Conservation (phyloP, 2,888 invertebrate species). For the Epistrophe grossulariae region DNA sequence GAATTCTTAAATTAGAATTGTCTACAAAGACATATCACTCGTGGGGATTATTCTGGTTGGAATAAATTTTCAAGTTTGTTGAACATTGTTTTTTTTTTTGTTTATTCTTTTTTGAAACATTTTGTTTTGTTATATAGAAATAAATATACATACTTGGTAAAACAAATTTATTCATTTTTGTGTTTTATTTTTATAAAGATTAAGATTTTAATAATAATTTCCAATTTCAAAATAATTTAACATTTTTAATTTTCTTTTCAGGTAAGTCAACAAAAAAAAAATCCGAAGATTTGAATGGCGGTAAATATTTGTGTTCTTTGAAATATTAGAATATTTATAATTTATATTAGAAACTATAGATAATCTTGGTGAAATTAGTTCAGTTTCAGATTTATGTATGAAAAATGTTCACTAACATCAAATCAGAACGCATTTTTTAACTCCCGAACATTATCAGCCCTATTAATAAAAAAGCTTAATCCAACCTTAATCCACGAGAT, state of each 20-base stretch:
- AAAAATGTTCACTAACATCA: too few relatives aligned
- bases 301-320: not conserved
- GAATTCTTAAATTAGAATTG: conserved; percentile 19
- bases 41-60: not conserved
- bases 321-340: too few relatives aligned
- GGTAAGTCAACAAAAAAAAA: not conserved
- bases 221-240: not conserved
- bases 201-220: too few relatives aligned
- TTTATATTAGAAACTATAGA: too few relatives aligned
- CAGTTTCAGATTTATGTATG: too few relatives aligned
- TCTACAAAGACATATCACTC: not conserved
- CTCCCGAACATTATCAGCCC: too few relatives aligned
- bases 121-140: not conserved
- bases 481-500: too few relatives aligned
- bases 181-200: too few relatives aligned
- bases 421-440: too few relatives aligned
- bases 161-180: too few relatives aligned
- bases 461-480: too few relatives aligned
- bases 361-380: too few relatives aligned
- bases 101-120: not conserved
- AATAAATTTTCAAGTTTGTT: not conserved
- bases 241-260: not conserved
- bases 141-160: not conserved
- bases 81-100: not conserved
- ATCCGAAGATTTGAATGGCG: not conserved